phyloP scores from a whole-genome alignment of 92 coral and sea anemone species.

The Phenganax subtilis region DNA sequence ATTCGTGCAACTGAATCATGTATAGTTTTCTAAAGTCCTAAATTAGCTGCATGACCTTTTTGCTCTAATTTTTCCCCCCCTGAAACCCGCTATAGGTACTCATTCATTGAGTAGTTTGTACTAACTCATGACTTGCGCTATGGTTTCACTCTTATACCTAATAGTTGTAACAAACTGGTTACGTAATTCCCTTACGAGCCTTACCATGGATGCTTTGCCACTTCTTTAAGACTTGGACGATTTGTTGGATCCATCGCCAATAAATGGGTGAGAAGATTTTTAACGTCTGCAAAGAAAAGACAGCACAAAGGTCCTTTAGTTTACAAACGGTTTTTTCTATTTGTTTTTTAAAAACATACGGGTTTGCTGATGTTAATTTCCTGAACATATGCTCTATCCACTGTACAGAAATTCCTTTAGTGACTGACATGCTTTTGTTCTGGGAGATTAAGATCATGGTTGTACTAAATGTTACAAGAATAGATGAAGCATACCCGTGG shows the following conservation, averaged over 20 bases:
- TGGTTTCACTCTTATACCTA: too few relatives aligned
- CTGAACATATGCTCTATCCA: not conserved
- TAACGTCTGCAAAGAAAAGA: not conserved
- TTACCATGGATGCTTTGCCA: conserved; percentile 10
- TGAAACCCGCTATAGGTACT: too few relatives aligned
- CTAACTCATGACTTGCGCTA: too few relatives aligned
- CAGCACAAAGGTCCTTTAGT: too few relatives aligned
- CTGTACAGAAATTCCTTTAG: not conserved
- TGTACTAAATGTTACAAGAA: not conserved
- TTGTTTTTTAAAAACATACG: not conserved
- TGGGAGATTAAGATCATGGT: not conserved
- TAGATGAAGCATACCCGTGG: not conserved
- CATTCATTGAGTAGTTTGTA: too few relatives aligned
- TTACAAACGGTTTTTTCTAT: too few relatives aligned
- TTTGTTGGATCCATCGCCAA: not conserved
- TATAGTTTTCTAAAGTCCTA: too few relatives aligned
- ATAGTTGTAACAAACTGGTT: too few relatives aligned
- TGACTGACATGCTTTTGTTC: not conserved
- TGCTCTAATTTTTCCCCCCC: too few relatives aligned
- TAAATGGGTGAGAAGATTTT: not conserved
- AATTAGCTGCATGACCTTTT: too few relatives aligned
- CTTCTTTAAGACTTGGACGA: not conserved
- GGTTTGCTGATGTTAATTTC: not conserved
- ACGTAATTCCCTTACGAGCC: not conserved
- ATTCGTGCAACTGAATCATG: too few relatives aligned